Evolutionary conservation across 2,797 vertebrate genomes (phyloP).

Genomic region (Urocyon cinereoargenteus): DNA sequence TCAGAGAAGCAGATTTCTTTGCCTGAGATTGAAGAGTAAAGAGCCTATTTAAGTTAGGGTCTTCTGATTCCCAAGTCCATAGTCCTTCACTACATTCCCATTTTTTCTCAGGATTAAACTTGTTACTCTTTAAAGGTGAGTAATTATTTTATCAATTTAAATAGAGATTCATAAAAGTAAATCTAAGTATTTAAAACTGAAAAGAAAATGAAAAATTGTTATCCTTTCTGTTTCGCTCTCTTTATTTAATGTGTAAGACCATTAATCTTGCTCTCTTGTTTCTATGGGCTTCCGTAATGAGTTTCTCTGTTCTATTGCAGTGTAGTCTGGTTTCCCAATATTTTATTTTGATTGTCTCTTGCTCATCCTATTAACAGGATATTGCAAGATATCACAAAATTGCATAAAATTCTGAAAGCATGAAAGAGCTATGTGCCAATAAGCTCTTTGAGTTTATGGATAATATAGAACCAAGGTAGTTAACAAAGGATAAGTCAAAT

Average conservation of each 20-base stretch:
- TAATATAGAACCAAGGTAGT: slow-evolving; percentile 51
- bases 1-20: not conserved
- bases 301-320: not conserved
- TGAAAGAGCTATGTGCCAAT: slow-evolving; percentile 6
- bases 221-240: slow-evolving; percentile 7
- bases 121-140: slow-evolving; percentile 30
- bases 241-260: slow-evolving; percentile 48
- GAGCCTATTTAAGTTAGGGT: not conserved
- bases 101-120: slow-evolving; percentile 6
- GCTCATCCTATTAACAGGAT: slow-evolving; percentile 30
- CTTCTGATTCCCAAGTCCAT: not conserved
- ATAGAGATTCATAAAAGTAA: slow-evolving; percentile 20
- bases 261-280: slow-evolving; percentile 46
- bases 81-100: not conserved
- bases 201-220: slow-evolving; percentile 41
- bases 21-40: not conserved
- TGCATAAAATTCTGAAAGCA: slow-evolving; percentile 56
- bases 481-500: slow-evolving; percentile 48
- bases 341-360: slow-evolving; percentile 58
- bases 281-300: slow-evolving; percentile 42
- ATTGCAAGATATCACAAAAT: slow-evolving; percentile 12
- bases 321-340: slow-evolving; percentile 14
- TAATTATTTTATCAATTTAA: slow-evolving; percentile 59
- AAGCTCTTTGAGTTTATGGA: slow-evolving; percentile 53
- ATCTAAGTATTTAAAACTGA: slow-evolving; percentile 53